These are phyloP conservation scores for Synanceia verrucosa DNA, from an alignment of 2,797 vertebrate species.

Conservation along the genomic window DNA sequence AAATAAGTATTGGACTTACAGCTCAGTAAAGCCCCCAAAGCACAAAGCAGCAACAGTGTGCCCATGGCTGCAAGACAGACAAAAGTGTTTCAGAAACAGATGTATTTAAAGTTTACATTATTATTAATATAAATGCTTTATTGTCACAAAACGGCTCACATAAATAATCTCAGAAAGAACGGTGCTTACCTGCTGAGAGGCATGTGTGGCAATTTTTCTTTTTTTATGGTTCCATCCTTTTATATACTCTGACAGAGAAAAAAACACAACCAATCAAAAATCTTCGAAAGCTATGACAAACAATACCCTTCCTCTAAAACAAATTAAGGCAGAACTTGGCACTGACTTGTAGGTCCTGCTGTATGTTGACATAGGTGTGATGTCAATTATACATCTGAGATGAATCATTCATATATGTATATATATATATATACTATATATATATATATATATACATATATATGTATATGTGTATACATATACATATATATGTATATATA, in stretches of 20 bases:
- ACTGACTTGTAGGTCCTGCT: slow-evolving; percentile 19
- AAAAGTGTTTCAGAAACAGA: slow-evolving; percentile 1
- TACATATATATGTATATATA: no score
- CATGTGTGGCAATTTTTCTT: background rate
- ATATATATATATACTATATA: no score
- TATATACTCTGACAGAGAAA: slow-evolving; percentile 34
- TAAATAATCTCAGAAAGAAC: background rate
- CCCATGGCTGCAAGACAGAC: slow-evolving; percentile 73
- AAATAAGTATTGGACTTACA: slow-evolving; percentile 54
- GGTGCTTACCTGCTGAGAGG: slow-evolving; percentile 52
- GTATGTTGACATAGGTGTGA: slow-evolving; percentile 56
- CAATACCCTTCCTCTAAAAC: slow-evolving; percentile 50
- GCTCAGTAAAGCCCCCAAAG: slow-evolving; percentile 50
- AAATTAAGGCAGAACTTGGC: slow-evolving; percentile 55
- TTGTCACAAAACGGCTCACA: background rate
- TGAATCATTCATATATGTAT: background rate
- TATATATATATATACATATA: no score
- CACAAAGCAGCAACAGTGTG: slow-evolving; percentile 55
- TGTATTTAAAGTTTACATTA: background rate
- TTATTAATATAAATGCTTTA: background rate
- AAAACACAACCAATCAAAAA: slow-evolving; percentile 32
- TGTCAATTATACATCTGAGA: background rate
- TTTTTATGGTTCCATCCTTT: slow-evolving; percentile 8
- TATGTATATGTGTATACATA: no score
- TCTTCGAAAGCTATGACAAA: background rate